Evolutionary conservation across 2,113 vertebrate genomes (phyloP), one percentile per base, ranked within the genome.

Genomic region (Cephalopholis sonnerati): DNA sequence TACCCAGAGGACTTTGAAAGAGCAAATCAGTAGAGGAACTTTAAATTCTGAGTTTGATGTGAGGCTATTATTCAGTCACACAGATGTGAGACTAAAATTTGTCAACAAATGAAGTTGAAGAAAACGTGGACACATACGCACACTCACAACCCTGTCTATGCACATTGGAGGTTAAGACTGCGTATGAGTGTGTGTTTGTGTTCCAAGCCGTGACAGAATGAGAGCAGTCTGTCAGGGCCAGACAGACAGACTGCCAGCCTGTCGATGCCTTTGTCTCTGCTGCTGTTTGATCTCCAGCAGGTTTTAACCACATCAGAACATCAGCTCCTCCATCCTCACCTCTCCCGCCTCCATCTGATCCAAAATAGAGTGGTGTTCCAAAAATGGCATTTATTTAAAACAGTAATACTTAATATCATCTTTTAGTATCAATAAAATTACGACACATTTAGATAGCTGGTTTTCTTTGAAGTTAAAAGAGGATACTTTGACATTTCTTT

Each of bases 201-300:
- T 68, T 29, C 24, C 8, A 0, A n/a, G 25, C 66, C 2, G 2
- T 85, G 90, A 90, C 91, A 87, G 84, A 90, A 91, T 90, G 76
- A 89, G 87, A 87, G 61, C 87, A 85, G 77, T 17, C 46, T 74
- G 51, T 81, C 61, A 6, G 65, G 65, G 53, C 55, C 77, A 65
- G 72, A 69, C 62, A 58, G 66, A 70, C 65, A 46, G 25, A 25
- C 85, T 59, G 77, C 50, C 81, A 70, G 41, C 63, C 54, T 18
- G 3, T 57, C 9, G 7, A 7, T 36, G 66, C 16, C 39, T 72
- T 15, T 29, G 16, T 77, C 55, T 82, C 64, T 74, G 79, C 77
- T 29, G 46, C 46, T 22, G 63, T 90, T 83, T 85, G 74, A 90
- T 84, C 70, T 77, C 44, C 73, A 58, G 64, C 81, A 3, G 41